Base-by-base conservation (phyloP, 2,888 invertebrate species). In the Diaperis boleti region DNA sequence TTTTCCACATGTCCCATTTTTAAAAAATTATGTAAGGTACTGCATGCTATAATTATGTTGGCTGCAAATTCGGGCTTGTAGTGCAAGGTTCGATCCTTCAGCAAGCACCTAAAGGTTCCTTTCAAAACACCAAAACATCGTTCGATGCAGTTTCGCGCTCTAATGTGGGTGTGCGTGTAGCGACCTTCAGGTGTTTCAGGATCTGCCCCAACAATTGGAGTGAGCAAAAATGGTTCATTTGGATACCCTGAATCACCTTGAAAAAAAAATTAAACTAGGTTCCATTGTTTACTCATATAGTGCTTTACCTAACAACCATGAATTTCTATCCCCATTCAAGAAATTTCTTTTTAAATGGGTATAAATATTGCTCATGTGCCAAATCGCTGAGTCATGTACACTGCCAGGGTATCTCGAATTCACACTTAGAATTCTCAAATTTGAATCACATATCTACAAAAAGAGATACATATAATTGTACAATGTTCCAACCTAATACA, bases 81-180 rank as follows among this genome's bases (percentile, higher is more conserved):
- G 5, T 31, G 5, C n/a, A 31, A 31, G n/a, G n/a, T n/a, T 31
- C n/a, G 5, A n/a, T 31, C 31, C 5, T n/a, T 31, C 3, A 8
- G 31, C n/a, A 31, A 31, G n/a, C 31, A 31, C n/a, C 31, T 31
- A 5, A 5, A 31, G 3, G 31, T n/a, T 3, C 8, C n/a, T 31
- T 31, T 31, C 5, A 31, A n/a, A 31, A 31, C 31, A n/a, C 31
- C 31, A 31, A 31, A n/a, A n/a, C 31, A 31, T n/a, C 31, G 31
- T 31, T 31, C 31, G 5, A 31, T 31, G n/a, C 31, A 8, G n/a
- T 31, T 31, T 31, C 31, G 5, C 3, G 31, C n/a, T 31, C 5
- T 8, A 31, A 5, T 5, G n/a, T 31, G 31, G 10, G 31, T n/a
- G n/a, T n/a, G 3, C 3, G 31, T 31, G 10, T 31, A 31, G 5